Evolutionary conservation across 2,113 vertebrate genomes (phyloP).

Genomic region (Glareola pratincola): DNA sequence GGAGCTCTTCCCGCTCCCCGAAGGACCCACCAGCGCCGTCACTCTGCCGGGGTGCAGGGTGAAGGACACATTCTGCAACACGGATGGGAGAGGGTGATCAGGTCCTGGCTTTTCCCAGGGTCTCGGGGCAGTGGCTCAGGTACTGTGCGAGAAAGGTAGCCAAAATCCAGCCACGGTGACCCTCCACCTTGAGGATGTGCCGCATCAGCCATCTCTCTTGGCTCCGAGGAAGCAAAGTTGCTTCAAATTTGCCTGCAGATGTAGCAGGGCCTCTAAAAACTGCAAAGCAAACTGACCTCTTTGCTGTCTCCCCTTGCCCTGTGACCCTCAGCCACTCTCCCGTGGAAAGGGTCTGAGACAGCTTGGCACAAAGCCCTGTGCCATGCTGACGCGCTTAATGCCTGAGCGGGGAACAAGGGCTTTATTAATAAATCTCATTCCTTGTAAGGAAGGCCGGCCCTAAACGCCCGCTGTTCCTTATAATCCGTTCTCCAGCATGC

Average conservation of each 20-base stretch:
- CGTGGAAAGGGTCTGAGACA: neutral
- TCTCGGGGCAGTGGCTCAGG: neutral
- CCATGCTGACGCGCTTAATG: neutral
- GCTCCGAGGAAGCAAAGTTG: neutral
- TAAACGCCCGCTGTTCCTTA: neutral
- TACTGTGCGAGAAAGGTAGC: neutral
- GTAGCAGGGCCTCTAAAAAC: neutral
- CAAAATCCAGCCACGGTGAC: neutral
- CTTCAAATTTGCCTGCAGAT: neutral
- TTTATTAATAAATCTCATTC: conserved; percentile 24
- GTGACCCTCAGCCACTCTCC: neutral
- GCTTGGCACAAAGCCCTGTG: conserved; percentile 16
- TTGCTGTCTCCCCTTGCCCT: neutral
- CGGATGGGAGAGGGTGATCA: neutral
- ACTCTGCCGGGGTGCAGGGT: conserved; percentile 87
- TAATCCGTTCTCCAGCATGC: neutral
- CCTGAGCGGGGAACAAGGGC: neutral
- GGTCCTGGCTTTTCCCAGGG: neutral
- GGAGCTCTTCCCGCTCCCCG: conserved; percentile 94
- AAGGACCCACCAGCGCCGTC: conserved; percentile 92
- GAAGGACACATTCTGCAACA: conserved; percentile 87
- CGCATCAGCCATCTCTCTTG: neutral
- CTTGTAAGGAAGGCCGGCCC: neutral
- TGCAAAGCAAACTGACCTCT: neutral
- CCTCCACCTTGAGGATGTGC: neutral